phyloP scores from a whole-genome alignment of 2,797 vertebrate species.

The Rhynchotus rufescens region DNA sequence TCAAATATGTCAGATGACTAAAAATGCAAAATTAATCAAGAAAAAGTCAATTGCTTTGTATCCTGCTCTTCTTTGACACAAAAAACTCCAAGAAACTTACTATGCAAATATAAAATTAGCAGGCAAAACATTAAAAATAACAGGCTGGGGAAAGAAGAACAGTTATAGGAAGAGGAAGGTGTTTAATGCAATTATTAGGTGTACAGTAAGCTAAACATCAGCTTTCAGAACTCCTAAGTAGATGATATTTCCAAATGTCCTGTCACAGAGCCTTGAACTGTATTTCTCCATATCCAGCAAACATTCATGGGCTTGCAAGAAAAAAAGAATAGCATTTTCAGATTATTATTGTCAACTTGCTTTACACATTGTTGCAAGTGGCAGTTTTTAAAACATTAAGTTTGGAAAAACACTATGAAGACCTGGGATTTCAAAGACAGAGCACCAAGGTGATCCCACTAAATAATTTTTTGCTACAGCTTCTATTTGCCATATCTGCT shows the following conservation, averaged over 20 bases:
- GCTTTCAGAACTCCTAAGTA: background rate
- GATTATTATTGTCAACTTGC: background rate
- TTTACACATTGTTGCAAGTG: conserved; percentile 6
- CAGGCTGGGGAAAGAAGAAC: background rate
- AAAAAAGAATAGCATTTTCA: conserved; percentile 36
- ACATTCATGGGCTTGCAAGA: background rate
- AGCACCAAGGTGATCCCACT: background rate
- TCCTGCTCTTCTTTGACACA: background rate
- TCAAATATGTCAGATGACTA: background rate
- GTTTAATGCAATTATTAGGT: background rate
- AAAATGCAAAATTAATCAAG: background rate
- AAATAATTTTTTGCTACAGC: background rate
- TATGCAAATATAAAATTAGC: background rate
- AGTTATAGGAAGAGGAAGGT: background rate
- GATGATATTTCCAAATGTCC: background rate
- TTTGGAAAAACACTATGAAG: conserved; percentile 54
- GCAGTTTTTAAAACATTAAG: conserved; percentile 64
- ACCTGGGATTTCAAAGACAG: conserved; percentile 44
- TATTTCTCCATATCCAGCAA: background rate
- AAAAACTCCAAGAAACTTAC: background rate
- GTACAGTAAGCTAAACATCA: background rate
- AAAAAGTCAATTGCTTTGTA: background rate
- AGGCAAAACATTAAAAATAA: background rate
- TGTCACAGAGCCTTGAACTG: conserved; percentile 16
- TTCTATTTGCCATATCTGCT: background rate